Conservation (phyloP, 2,888 invertebrate genomes). For the Caenorhabditis macrosperma region DNA sequence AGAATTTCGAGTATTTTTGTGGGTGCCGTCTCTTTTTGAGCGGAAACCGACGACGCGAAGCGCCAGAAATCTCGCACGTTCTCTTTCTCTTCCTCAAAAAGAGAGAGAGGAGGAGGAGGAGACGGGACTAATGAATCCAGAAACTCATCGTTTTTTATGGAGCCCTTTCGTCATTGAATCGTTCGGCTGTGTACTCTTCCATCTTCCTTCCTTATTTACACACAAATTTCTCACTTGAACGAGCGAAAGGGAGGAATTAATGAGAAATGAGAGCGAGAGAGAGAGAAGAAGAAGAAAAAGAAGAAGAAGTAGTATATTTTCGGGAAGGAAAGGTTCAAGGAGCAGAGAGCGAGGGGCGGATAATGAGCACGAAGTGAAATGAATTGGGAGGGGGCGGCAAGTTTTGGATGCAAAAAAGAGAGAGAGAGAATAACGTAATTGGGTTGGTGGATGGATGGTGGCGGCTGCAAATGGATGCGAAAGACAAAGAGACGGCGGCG, state of each 20-base stretch:
- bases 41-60: too few relatives aligned
- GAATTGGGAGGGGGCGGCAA: neutral
- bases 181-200: neutral
- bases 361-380: constrained; percentile 10
- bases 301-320: neutral
- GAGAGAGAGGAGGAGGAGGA: neutral
- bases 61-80: constrained; percentile 22
- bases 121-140: neutral
- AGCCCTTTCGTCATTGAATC: neutral
- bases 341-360: neutral
- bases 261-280: too few relatives aligned
- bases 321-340: neutral
- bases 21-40: constrained; percentile 3
- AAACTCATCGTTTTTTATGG: neutral
- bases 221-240: neutral
- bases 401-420: neutral
- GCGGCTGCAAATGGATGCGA: constrained; percentile 1
- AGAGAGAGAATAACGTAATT: neutral
- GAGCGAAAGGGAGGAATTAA: neutral
- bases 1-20: constrained; percentile 28
- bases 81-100: constrained; percentile 4
- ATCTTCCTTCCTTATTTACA: neutral
- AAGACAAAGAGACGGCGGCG: neutral
- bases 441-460: too few relatives aligned
- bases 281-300: too few relatives aligned